These are phyloP conservation scores for Crocidura indochinensis DNA, from an alignment of 2,797 vertebrate genomes.

Conservation along the genomic window DNA sequence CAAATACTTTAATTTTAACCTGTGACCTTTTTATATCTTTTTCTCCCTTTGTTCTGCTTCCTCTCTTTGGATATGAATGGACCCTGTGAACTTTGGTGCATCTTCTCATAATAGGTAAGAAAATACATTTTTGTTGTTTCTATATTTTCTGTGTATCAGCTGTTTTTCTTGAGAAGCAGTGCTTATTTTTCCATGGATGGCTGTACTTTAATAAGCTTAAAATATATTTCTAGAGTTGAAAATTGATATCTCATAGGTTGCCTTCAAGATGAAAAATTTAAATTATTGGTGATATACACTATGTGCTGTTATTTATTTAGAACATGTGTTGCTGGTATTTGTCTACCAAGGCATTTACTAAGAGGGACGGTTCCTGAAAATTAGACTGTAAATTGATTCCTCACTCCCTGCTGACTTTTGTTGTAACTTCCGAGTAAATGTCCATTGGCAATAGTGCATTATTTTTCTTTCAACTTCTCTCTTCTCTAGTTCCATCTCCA, in stretches of 20 bases:
- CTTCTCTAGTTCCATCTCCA: constrained; percentile 10
- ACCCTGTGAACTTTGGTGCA: constrained; percentile 66
- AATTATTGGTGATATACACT: constrained; percentile 71
- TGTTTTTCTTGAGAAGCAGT: constrained; percentile 17
- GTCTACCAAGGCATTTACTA: constrained; percentile 24
- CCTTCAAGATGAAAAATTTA: constrained; percentile 70
- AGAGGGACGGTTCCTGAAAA: constrained; percentile 55
- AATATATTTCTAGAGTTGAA: constrained; percentile 79
- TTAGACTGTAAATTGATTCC: constrained; percentile 57
- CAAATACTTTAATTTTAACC: constrained; percentile 49
- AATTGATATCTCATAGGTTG: constrained; percentile 75
- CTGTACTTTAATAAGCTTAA: constrained; percentile 61
- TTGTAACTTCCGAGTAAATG: constrained; percentile 34
- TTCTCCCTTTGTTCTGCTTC: constrained; percentile 71
- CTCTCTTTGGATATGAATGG: constrained; percentile 77
- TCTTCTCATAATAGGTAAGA: constrained; percentile 80
- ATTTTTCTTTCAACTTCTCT: constrained; percentile 15
- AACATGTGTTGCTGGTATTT: constrained; percentile 53
- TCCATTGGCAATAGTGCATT: constrained; percentile 10
- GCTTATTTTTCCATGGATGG: constrained; percentile 61
- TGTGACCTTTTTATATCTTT: constrained; percentile 74
- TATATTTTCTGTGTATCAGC: constrained; percentile 72
- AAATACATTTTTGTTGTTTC: constrained; percentile 65
- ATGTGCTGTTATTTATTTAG: constrained; percentile 76
- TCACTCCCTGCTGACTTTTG: constrained; percentile 29